Percentiles rank a stretch among this genome's conserved stretches.
Evolutionary conservation across 2,797 vertebrate genomes (phyloP).

Genomic region (Petrocephalus sullivani): DNA sequence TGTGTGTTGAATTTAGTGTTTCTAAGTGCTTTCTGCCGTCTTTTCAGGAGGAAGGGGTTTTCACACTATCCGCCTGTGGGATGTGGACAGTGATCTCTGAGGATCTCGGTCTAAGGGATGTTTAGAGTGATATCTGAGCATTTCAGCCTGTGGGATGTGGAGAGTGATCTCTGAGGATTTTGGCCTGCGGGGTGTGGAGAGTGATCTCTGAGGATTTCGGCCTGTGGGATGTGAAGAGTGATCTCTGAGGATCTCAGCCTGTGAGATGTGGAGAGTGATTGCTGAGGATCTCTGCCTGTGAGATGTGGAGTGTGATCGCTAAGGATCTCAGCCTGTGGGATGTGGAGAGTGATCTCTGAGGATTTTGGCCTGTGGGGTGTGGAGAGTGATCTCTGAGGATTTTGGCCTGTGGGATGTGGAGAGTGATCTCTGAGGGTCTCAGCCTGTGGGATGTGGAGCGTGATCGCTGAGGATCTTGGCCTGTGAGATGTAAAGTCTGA

Average conservation of each 20-base stretch:
- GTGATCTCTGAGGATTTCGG: not conserved
- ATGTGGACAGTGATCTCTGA: not conserved
- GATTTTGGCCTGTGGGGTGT: not conserved
- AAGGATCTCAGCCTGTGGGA: accelerated
- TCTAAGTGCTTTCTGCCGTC: not conserved
- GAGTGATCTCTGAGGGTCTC: not conserved
- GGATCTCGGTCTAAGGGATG: no score
- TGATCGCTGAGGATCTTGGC: not conserved
- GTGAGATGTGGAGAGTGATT: no score
- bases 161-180: not conserved
- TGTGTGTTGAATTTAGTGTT: not conserved
- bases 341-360: not conserved
- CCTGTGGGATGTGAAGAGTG: not conserved
- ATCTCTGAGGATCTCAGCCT: no score
- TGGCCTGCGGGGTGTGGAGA: not conserved
- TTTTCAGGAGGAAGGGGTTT: not conserved
- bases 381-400: not conserved
- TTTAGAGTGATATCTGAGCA: not conserved
- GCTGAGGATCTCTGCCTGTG: no score
- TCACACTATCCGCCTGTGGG: no score
- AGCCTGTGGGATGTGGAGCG: not conserved
- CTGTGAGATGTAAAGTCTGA: not conserved
- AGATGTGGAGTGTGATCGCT: no score
- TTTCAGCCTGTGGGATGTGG: not conserved
- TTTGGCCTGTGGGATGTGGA: not conserved